Evolutionary conservation across 2,888 invertebrate species (phyloP), one percentile per base, ranked within the genome.

Genomic region (Agonopterix subpropinquella): DNA sequence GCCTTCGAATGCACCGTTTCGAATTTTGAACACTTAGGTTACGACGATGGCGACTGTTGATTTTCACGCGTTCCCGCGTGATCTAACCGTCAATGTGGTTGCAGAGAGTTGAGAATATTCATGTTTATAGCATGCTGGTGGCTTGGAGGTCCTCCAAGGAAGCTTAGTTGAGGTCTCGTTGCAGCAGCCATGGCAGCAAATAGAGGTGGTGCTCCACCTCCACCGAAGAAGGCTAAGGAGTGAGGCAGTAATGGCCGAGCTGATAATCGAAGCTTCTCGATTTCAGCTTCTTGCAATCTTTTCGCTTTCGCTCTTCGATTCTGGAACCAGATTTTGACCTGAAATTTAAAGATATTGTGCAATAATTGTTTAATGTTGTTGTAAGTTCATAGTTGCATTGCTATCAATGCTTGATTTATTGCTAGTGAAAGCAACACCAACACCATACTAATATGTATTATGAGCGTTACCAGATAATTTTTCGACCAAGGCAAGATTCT

Each of bases 241-340:
- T 93, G 93, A 44, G 94, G 93, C 48, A 95, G 80, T 51, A 95
- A 82, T 0, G 95, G 95, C 56, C 95, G 89, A 4, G 95, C 94
- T n/a, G 96, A 95, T 28, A 96, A 89, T 64, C 96, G 91, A 48
- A 97, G 86, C 76, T 97, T 97, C 80, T 98, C 97, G 62, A 97
- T 91, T 81, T 97, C 97, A 1, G 97, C 98, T 73, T 99, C 98
- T 86, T 98, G 98, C 4, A 98, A 91, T 15, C 99, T 90, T 89
- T 99, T 99, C 70, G 97, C 97, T 87, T 99, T 99, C 59, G 98
- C 98, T 45, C 96, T 90, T 1, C 96, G 91, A 79, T 96, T 96
- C 90, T 96, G 96, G 77, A 96, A 96, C 96, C 96, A 96, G 71
- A 96, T 96, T 89, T 96, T 96, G 69, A 97, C 97, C 76, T 95